Evolutionary conservation across 2,888 invertebrate genomes (phyloP).

Genomic region (Epinotia ramella): DNA sequence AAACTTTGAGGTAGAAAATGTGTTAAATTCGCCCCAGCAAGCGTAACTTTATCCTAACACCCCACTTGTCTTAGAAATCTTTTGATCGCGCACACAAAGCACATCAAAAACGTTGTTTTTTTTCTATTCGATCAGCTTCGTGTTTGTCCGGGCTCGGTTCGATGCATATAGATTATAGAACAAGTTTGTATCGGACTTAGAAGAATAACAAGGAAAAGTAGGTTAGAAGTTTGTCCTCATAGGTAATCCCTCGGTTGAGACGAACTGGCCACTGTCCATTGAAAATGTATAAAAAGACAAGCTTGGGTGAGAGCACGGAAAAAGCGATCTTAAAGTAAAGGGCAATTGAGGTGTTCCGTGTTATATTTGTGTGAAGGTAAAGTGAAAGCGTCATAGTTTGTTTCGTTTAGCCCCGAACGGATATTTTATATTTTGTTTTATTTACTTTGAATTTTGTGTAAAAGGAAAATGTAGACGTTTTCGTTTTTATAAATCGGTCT

Average conservation of each 20-base stretch:
- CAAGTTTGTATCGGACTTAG: constrained; percentile 20
- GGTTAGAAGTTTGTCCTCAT: constrained; percentile 15
- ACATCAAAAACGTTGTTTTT: constrained; percentile 23
- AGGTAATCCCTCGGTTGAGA: constrained; percentile 27
- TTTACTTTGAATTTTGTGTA: constrained; percentile 5
- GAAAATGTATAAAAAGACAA: constrained; percentile 9
- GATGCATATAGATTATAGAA: constrained; percentile 23
- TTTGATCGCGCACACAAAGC: constrained; percentile 18
- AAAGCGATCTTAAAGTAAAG: neutral
- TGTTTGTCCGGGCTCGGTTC: constrained; percentile 16
- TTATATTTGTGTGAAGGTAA: neutral
- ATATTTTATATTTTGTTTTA: neutral
- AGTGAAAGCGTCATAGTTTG: neutral
- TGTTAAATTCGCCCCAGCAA: neutral
- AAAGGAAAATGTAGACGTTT: constrained; percentile 10
- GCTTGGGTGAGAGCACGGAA: neutral
- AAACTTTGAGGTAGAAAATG: neutral
- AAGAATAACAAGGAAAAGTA: constrained; percentile 23
- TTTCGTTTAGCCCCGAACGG: neutral
- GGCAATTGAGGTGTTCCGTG: neutral
- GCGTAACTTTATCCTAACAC: neutral
- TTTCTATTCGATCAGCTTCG: constrained; percentile 27
- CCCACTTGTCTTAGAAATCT: neutral
- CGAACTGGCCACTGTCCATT: constrained; percentile 5
- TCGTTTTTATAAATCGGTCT: neutral